phyloP scores from a whole-genome alignment of 2,113 vertebrate genomes.

The Pseudopipra pipra region DNA sequence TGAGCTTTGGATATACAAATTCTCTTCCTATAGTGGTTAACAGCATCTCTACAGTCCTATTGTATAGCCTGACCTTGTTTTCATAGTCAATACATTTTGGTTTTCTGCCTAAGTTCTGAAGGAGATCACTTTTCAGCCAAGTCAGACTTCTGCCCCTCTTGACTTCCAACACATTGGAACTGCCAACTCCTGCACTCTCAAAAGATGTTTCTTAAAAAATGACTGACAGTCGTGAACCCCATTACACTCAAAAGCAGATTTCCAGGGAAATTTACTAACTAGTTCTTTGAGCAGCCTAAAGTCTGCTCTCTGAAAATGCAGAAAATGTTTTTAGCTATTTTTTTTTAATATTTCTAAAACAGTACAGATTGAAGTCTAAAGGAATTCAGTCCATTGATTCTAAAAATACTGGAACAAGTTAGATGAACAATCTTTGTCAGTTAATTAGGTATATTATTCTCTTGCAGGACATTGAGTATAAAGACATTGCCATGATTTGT shows the following conservation, averaged over 20 bases:
- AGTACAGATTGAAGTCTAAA: background rate
- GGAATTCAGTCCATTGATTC: background rate
- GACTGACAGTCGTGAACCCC: fast-evolving
- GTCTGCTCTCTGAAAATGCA: background rate
- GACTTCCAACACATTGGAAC: background rate
- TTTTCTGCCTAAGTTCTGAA: background rate
- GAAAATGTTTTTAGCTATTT: background rate
- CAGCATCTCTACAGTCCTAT: background rate
- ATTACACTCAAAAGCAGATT: background rate
- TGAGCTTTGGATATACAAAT: fast-evolving
- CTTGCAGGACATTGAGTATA: background rate
- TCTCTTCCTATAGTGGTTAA: background rate
- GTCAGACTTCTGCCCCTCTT: background rate
- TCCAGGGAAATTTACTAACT: background rate
- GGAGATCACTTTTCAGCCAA: background rate
- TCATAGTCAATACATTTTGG: background rate
- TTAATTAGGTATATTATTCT: background rate
- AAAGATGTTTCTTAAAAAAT: background rate
- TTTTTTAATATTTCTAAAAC: background rate
- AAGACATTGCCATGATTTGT: background rate
- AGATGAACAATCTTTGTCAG: background rate
- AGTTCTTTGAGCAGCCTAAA: background rate
- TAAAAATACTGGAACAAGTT: background rate
- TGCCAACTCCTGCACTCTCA: background rate
- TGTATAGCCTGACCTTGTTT: background rate